Percentiles rank a stretch among this genome's conserved stretches.
Evolutionary conservation across 2,113 vertebrate species (phyloP).

Genomic region (Phainopepla nitens): DNA sequence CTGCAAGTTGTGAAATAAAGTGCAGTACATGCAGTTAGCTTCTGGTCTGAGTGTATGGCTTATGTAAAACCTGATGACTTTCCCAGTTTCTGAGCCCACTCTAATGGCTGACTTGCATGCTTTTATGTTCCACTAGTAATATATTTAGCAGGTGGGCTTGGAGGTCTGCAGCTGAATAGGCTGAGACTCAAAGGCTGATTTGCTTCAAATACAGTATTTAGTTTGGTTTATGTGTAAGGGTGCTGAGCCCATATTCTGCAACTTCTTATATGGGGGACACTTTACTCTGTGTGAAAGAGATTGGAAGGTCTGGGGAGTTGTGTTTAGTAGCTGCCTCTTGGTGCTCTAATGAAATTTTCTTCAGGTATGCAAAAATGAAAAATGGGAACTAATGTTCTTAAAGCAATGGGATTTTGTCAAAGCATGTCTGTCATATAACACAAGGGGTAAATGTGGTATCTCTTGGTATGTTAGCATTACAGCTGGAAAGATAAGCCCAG

Average conservation of each 20-base stretch:
- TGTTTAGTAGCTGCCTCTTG: background rate
- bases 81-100: constrained; percentile 43
- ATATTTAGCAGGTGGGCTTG: constrained; percentile 49
- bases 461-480: background rate
- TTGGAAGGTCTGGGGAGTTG: background rate
- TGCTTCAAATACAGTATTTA: background rate
- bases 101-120: constrained; percentile 23
- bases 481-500: background rate
- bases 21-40: constrained; percentile 49
- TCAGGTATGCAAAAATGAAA: background rate
- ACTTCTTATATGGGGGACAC: background rate
- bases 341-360: background rate
- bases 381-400: background rate
- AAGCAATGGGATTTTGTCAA: background rate
- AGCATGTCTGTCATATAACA: background rate
- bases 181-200: constrained; percentile 9
- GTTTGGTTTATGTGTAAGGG: background rate
- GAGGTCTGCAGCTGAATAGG: constrained; percentile 25
- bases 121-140: constrained; percentile 50
- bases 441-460: background rate
- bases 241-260: background rate
- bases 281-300: background rate
- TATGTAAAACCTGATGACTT: constrained; percentile 60
- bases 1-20: constrained; percentile 64
- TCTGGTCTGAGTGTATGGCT: constrained; percentile 32